Base-by-base conservation (phyloP, 2,888 invertebrate genomes). In the Piscicola geometra region DNA sequence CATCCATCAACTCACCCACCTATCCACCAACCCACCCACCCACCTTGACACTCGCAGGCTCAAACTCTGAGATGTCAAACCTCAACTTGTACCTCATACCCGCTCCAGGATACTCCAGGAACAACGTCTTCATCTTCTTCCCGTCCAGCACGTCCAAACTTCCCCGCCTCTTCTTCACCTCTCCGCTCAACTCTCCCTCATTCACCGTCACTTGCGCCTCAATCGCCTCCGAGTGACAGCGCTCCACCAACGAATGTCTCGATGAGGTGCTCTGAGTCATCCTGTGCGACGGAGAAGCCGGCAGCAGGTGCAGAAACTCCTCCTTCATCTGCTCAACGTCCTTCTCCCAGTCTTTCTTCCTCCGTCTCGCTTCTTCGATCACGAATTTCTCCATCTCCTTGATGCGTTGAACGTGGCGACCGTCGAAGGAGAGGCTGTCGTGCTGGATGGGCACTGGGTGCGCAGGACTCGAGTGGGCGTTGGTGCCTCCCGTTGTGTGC, bases 401-500 rank as follows among this genome's bases (percentile, higher is more conserved):
- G 41, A 75, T 69, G 33, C 75, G 69, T 18, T 52, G 52, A 15
- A 69, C 56, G 12, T 75, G 75, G 3, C 75, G 33, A 9, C n/a
- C 25, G 35, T 75, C 75, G 60, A 75, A 75, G 5, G 75, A 52
- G n/a, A 75, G 68, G 1, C 52, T 12, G 36, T 75, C 75, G 70
- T 71, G 52, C 25, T 71, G 50, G 21, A 75, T 36, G 18, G 75
- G 75, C n/a, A 75, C 75, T 41, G 28, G 36, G 30, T 73, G 73
- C 15, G 35, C 73, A 36, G n/a, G 75, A 60, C 50, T 79, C 77
- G 72, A 76, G 41, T 56, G 99, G 98, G 86, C 99, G 98, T 86
- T 99, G 98, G 86, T 98, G 99, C 25, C 94, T 94, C 78, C 99
- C 98, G 0, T 97, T 96, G 88, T 99, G 98, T 86, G 97, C 96